Evolutionary conservation across 2,888 invertebrate species (phyloP).

Genomic region (Andrena dorsata): DNA sequence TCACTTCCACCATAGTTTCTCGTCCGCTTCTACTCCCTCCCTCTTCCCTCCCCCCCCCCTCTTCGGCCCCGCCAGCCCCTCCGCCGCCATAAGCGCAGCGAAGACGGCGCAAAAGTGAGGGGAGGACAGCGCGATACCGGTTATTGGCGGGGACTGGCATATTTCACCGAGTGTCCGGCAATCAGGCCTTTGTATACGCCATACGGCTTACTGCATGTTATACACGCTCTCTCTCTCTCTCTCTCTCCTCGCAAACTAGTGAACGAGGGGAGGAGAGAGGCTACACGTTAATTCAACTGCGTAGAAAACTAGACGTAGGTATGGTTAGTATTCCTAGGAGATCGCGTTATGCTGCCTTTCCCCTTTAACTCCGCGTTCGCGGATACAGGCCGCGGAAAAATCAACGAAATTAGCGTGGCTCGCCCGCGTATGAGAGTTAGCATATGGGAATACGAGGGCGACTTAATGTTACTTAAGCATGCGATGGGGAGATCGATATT

Average conservation of each 20-base stretch:
- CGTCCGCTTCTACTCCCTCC: slow-evolving; percentile 33
- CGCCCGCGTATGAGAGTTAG: not conserved
- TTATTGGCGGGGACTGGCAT: slow-evolving; percentile 81
- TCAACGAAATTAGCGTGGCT: not conserved
- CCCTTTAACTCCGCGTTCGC: not conserved
- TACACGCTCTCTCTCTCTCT: slow-evolving; percentile 46
- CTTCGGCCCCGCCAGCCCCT: not conserved
- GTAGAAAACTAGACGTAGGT: slow-evolving; percentile 61
- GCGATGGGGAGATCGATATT: slow-evolving; percentile 23
- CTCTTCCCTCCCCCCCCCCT: slow-evolving; percentile 12
- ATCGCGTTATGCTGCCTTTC: slow-evolving; percentile 19
- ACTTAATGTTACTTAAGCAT: slow-evolving; percentile 18
- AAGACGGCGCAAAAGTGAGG: slow-evolving; percentile 70
- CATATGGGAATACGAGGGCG: not conserved
- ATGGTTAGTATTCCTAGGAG: slow-evolving; percentile 46
- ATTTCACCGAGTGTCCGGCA: slow-evolving; percentile 79
- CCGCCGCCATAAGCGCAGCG: slow-evolving; percentile 26
- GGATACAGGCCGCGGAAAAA: not conserved
- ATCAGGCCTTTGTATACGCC: slow-evolving; percentile 76
- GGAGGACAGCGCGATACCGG: slow-evolving; percentile 79
- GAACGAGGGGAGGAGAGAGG: slow-evolving; percentile 49
- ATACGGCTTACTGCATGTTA: slow-evolving; percentile 60
- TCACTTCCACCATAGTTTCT: slow-evolving; percentile 55
- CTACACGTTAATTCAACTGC: slow-evolving; percentile 79
- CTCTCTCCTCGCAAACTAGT: slow-evolving; percentile 36